Percentiles rank a stretch among this genome's conserved stretches.
phyloP scores from a whole-genome alignment of 2,888 invertebrate species.

The Agonopterix subpropinquella region DNA sequence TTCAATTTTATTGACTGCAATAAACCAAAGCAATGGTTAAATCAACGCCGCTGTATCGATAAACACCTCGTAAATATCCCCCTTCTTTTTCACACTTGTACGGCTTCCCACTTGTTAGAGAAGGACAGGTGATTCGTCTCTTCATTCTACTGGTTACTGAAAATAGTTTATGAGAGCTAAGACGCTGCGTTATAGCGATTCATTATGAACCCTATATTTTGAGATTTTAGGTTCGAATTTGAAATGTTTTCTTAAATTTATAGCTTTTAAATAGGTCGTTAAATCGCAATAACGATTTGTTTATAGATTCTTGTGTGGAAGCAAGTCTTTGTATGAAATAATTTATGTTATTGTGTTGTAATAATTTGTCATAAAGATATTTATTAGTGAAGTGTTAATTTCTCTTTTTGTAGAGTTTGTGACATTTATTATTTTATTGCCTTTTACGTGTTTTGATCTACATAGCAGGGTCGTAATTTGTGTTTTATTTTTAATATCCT shows the following conservation, averaged over 20 bases:
- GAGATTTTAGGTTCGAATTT: constrained; percentile 21
- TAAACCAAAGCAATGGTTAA: constrained; percentile 74
- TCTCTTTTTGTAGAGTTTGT: neutral
- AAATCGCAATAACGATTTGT: constrained; percentile 75
- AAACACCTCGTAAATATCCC: constrained; percentile 68
- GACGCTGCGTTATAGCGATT: constrained; percentile 21
- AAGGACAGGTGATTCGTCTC: constrained; percentile 38
- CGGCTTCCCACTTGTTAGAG: constrained; percentile 19
- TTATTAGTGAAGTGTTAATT: constrained; percentile 7
- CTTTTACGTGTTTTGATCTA: too few species aligned
- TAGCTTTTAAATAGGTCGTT: constrained; percentile 73
- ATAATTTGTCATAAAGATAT: constrained; percentile 5
- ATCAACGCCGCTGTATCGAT: constrained; percentile 71
- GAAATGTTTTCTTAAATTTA: constrained; percentile 38
- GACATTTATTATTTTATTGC: too few species aligned
- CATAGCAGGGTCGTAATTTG: too few species aligned
- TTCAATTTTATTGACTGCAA: constrained; percentile 74
- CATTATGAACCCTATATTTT: constrained; percentile 31
- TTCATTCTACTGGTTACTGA: constrained; percentile 62
- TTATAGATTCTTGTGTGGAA: constrained; percentile 49
- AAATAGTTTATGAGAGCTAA: constrained; percentile 71
- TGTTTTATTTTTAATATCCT: too few species aligned
- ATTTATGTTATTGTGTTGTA: constrained; percentile 40
- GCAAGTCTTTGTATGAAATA: constrained; percentile 45
- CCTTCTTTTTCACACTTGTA: constrained; percentile 33